phyloP scores from a whole-genome alignment of 2,797 vertebrate genomes.

The Holocentrus rufus region DNA sequence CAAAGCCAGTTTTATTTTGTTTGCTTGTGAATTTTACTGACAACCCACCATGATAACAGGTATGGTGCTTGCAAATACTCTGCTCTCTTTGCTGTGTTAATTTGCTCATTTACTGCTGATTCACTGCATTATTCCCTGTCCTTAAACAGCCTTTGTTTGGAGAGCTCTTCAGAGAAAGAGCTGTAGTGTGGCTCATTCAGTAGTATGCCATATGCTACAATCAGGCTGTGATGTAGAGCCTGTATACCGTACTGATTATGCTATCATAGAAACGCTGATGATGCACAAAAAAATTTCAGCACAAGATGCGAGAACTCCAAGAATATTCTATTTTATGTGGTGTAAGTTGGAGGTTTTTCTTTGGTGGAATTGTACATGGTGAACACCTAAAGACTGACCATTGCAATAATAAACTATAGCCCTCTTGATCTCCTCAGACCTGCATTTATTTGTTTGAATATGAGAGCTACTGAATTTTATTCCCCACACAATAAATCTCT shows the following conservation, averaged over 20 bases:
- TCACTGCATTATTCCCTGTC: not conserved
- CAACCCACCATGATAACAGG: not conserved
- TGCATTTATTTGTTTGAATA: not conserved
- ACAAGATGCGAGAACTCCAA: slow-evolving; percentile 1
- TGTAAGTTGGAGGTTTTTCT: not conserved
- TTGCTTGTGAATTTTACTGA: not conserved
- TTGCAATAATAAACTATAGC: not conserved
- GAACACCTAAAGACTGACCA: not conserved
- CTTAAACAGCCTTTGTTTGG: not conserved
- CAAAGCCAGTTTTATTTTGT: not conserved
- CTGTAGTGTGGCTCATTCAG: not conserved
- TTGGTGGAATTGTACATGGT: not conserved
- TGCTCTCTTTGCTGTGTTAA: not conserved
- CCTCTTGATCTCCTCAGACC: not conserved
- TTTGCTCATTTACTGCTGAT: slow-evolving; percentile 1
- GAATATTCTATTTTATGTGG: not conserved
- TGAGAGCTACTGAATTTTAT: not conserved
- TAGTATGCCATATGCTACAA: not conserved
- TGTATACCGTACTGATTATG: not conserved
- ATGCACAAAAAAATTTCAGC: not conserved
- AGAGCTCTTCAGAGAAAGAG: slow-evolving; percentile 6
- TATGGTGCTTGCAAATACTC: not conserved
- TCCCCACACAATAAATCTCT: not conserved
- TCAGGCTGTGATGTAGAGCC: not conserved
- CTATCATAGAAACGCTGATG: not conserved